Conservation (phyloP, 2,888 invertebrate species). For the Chrysolina haemoptera region DNA sequence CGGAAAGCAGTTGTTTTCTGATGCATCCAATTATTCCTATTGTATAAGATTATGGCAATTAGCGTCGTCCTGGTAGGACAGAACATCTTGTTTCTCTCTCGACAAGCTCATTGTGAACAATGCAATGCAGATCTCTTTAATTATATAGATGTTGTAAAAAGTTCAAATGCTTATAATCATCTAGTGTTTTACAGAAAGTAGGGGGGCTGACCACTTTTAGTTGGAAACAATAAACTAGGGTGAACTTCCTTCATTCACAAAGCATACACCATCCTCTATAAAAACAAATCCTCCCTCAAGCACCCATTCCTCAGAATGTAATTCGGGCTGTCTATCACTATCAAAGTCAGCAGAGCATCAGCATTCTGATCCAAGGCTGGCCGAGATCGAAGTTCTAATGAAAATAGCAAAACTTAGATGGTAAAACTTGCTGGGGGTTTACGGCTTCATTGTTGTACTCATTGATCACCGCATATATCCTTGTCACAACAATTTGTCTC, state of each 20-base stretch:
- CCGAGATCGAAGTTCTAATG: slow-evolving; percentile 48
- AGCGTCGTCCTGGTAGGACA: too few relatives aligned
- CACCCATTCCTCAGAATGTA: not conserved
- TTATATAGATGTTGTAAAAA: too few relatives aligned
- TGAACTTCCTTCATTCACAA: not conserved
- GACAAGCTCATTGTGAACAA: too few relatives aligned
- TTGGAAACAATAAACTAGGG: too few relatives aligned
- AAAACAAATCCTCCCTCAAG: slow-evolving; percentile 4
- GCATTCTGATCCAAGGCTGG: slow-evolving; percentile 34
- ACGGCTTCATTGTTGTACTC: slow-evolving; percentile 51
- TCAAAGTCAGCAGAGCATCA: slow-evolving; percentile 44
- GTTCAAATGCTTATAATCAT: too few relatives aligned
- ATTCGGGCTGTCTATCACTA: slow-evolving; percentile 40
- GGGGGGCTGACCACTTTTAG: too few relatives aligned
- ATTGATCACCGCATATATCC: slow-evolving; percentile 51
- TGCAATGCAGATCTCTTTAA: too few relatives aligned
- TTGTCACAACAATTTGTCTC: slow-evolving; percentile 51
- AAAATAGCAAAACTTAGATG: slow-evolving; percentile 54
- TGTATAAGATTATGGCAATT: too few relatives aligned
- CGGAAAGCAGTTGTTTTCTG: too few relatives aligned
- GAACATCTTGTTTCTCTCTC: too few relatives aligned
- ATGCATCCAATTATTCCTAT: too few relatives aligned
- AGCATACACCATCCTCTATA: not conserved
- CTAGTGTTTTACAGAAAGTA: too few relatives aligned
- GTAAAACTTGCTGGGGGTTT: slow-evolving; percentile 45